Percentiles rank a stretch among this genome's conserved stretches.
phyloP scores from a whole-genome alignment of 37 sponge, comb jelly and placozoan genomes.

The Beroe forskalii region DNA sequence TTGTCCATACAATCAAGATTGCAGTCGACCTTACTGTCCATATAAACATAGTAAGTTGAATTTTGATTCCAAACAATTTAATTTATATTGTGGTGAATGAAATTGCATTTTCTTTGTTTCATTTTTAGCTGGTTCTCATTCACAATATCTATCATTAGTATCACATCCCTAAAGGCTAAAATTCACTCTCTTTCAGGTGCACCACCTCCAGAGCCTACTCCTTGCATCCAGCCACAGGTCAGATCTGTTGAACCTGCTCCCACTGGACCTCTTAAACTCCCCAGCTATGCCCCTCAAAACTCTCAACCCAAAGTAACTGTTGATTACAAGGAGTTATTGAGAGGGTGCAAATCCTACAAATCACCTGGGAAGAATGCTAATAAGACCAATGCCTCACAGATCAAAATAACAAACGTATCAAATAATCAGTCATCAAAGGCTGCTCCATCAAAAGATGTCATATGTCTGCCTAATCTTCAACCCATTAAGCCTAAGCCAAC shows the following conservation, averaged over 20 bases:
- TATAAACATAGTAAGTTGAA: constrained; percentile 54
- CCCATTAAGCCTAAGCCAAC: neutral
- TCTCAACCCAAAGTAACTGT: constrained; percentile 56
- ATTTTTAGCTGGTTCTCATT: too few species aligned
- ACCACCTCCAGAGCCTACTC: too few species aligned
- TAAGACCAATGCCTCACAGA: too few species aligned
- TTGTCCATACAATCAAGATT: constrained; percentile 25
- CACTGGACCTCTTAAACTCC: neutral
- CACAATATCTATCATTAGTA: too few species aligned
- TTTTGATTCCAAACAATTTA: too few species aligned
- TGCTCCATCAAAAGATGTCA: neutral
- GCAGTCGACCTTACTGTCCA: constrained; percentile 15
- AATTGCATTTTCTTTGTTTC: too few species aligned
- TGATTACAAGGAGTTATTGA: constrained; percentile 48
- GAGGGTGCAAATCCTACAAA: constrained; percentile 22
- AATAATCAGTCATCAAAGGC: neutral
- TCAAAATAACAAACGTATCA: too few species aligned
- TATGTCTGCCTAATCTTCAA: neutral
- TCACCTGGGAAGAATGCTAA: constrained; percentile 3
- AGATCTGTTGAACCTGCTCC: too few species aligned
- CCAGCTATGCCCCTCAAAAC: constrained; percentile 60
- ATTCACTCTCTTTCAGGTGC: too few species aligned
- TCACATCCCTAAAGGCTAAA: too few species aligned
- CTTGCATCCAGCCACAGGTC: too few species aligned
- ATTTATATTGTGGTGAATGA: too few species aligned